These are phyloP conservation scores for Myotis yumanensis DNA, from an alignment of 2,113 vertebrate species.

Conservation along the genomic window DNA sequence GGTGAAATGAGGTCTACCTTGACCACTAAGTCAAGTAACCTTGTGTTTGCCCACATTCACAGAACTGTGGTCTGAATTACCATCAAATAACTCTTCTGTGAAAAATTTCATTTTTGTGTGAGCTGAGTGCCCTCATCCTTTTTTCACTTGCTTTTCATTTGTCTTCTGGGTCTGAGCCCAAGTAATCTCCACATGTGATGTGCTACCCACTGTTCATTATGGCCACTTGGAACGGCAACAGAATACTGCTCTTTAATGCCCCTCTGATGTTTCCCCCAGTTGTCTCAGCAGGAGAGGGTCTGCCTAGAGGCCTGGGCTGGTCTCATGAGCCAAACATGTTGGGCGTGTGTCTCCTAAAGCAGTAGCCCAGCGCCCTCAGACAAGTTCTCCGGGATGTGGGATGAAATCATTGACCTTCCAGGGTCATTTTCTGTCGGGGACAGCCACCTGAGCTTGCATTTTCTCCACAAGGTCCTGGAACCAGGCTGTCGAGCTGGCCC, in stretches of 20 bases:
- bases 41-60: neutral
- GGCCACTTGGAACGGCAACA: neutral
- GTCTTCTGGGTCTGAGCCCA: neutral
- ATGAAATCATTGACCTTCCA: neutral
- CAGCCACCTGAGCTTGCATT: neutral
- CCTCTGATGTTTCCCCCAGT: neutral
- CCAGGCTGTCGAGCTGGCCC: neutral
- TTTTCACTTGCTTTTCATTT: neutral
- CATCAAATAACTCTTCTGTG: neutral
- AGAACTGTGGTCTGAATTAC: neutral
- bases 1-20: neutral
- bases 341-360: neutral
- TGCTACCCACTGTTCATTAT: rapidly evolving
- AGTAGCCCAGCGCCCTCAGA: neutral
- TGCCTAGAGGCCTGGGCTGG: neutral
- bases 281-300: neutral
- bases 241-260: neutral
- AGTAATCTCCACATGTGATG: rapidly evolving
- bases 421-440: neutral
- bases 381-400: neutral
- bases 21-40: neutral
- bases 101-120: neutral
- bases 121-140: neutral
- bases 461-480: neutral
- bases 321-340: neutral